phyloP scores from a whole-genome alignment of 2,113 vertebrate genomes.

The Butorides virescens region DNA sequence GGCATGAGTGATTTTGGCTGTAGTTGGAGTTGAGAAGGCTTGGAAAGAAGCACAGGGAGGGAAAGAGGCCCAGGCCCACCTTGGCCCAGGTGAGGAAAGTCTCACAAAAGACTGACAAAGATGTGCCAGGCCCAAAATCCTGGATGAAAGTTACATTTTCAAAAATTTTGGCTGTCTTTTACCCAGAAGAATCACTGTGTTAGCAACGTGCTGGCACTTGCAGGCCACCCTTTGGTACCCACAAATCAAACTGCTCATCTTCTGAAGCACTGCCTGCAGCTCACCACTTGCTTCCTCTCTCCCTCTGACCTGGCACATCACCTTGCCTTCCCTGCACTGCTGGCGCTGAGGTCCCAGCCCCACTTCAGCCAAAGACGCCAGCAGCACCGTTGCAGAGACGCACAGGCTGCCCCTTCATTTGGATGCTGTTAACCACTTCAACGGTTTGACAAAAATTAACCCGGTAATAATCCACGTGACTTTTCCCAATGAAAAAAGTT shows the following conservation, averaged over 20 bases:
- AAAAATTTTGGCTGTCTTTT: not conserved
- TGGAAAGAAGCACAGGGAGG: not conserved
- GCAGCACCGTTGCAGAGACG: not conserved
- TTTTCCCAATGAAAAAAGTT: not conserved
- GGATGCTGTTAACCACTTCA: not conserved
- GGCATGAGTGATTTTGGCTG: not conserved
- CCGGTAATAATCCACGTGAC: not conserved
- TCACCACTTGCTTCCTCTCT: not conserved
- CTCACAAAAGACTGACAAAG: not conserved
- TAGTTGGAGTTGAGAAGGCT: not conserved
- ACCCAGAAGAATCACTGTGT: not conserved
- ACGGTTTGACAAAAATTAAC: not conserved
- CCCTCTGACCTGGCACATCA: not conserved
- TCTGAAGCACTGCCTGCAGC: not conserved
- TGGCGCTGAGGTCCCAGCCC: not conserved
- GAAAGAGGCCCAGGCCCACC: not conserved
- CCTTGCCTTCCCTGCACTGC: not conserved
- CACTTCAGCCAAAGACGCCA: not conserved
- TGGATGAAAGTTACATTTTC: not conserved
- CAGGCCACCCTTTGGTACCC: not conserved
- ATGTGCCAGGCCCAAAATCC: too few species aligned
- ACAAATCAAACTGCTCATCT: not conserved
- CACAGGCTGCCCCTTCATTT: not conserved
- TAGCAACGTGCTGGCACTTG: not conserved
- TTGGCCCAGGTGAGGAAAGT: not conserved